Evolutionary conservation across 2,113 vertebrate genomes (phyloP).

Genomic region (Galeopterus variegatus): DNA sequence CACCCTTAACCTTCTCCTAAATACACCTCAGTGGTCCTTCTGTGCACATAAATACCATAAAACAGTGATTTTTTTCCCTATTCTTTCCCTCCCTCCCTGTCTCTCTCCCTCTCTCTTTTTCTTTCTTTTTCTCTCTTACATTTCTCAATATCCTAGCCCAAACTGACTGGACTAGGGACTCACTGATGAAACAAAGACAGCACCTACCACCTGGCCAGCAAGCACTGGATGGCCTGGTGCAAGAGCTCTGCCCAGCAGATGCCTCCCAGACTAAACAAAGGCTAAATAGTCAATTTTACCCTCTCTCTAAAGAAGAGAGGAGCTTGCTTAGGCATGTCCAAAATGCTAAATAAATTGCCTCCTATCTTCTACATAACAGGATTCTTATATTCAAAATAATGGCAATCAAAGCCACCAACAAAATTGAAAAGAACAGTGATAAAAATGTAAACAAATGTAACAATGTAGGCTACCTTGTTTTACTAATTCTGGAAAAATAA

Average conservation of each 20-base stretch:
- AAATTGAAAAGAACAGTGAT: background rate
- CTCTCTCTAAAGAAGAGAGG: background rate
- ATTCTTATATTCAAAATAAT: background rate
- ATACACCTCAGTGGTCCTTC: rapidly evolving
- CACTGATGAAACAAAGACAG: rapidly evolving
- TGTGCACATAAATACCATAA: rapidly evolving
- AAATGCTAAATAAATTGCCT: background rate
- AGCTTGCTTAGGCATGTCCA: rapidly evolving
- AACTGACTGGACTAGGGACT: rapidly evolving
- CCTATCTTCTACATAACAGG: background rate
- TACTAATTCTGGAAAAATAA: no score
- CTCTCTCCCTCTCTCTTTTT: no score
- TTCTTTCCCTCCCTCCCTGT: rapidly evolving
- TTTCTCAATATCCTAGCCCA: background rate
- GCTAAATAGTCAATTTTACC: background rate
- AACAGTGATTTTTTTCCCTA: rapidly evolving
- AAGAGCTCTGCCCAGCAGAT: rapidly evolving
- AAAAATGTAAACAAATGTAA: rapidly evolving
- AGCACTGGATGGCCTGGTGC: rapidly evolving
- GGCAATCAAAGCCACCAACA: background rate
- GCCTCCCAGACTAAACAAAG: rapidly evolving
- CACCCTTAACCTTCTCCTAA: rapidly evolving
- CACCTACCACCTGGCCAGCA: rapidly evolving
- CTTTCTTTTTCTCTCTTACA: background rate
- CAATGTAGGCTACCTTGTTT: rapidly evolving